Percentiles rank a stretch among this genome's conserved stretches.
Evolutionary conservation across 2,113 vertebrate genomes (phyloP).

Genomic region (Rhea pennata): DNA sequence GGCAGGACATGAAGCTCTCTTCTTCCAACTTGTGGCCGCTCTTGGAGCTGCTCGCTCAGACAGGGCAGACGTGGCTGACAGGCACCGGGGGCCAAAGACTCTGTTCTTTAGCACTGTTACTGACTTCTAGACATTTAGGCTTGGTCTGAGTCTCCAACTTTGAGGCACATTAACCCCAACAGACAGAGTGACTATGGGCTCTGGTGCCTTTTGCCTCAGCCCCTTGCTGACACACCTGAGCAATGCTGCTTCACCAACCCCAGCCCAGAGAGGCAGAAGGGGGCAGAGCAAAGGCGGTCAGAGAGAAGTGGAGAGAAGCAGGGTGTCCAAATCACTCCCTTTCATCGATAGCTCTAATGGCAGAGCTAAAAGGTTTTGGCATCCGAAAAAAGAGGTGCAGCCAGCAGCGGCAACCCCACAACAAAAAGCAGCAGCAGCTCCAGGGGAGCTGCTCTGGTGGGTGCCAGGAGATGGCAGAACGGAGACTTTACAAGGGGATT

Average conservation of each 20-base stretch:
- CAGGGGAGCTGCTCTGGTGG: background rate
- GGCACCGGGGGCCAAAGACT: rapidly evolving
- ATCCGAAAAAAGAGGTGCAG: background rate
- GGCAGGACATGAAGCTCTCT: background rate
- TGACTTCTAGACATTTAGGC: background rate
- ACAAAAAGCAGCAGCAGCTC: background rate
- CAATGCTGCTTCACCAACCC: background rate
- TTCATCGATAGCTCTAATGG: background rate
- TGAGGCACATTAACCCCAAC: background rate
- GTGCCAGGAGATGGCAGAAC: background rate
- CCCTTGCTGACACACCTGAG: background rate
- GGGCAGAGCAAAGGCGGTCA: background rate
- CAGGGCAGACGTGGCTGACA: background rate
- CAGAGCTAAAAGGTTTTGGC: background rate
- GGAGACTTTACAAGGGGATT: background rate
- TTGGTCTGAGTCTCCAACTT: background rate
- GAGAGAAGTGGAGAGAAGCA: background rate
- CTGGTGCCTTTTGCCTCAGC: background rate
- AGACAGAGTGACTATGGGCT: background rate
- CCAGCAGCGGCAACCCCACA: rapidly evolving
- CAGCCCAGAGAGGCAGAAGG: background rate
- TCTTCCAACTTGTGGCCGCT: background rate
- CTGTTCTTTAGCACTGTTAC: background rate
- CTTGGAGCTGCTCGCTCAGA: background rate
- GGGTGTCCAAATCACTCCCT: background rate